Evolutionary conservation across 2,797 vertebrate species (phyloP).

Genomic region (Xerus rutilus): DNA sequence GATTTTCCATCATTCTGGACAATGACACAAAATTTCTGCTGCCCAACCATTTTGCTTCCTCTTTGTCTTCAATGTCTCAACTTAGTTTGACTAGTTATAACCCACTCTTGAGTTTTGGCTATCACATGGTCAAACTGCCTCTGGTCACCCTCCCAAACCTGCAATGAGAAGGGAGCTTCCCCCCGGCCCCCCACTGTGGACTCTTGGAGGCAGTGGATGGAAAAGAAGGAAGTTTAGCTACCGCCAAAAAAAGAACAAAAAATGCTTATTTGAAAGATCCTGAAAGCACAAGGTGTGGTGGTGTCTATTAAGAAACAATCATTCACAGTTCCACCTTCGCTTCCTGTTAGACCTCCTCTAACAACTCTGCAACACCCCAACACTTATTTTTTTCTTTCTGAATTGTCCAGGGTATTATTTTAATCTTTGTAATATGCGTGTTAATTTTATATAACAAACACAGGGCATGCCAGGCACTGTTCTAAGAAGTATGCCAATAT

Average conservation of each 20-base stretch:
- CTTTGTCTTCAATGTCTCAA: background rate
- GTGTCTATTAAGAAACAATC: background rate
- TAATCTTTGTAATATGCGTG: background rate
- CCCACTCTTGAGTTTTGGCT: background rate
- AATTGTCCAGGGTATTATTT: background rate
- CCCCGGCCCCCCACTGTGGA: background rate
- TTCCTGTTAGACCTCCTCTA: background rate
- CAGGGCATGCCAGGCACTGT: background rate
- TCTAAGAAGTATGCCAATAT: constrained; percentile 11
- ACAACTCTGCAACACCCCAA: background rate
- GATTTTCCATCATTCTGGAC: background rate
- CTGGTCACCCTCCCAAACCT: background rate
- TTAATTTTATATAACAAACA: background rate
- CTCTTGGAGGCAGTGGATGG: background rate
- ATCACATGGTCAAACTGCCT: background rate
- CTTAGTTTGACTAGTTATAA: background rate
- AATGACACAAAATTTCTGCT: background rate
- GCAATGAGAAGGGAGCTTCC: background rate
- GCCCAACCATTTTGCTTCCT: background rate
- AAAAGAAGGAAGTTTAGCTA: background rate
- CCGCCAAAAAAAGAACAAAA: background rate
- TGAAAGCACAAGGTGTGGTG: background rate
- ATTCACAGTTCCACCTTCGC: background rate
- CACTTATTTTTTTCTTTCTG: background rate
- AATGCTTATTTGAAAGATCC: background rate